Base-by-base conservation (phyloP, 1,140 invertebrate genomes). In the Holotrichia oblita region DNA sequence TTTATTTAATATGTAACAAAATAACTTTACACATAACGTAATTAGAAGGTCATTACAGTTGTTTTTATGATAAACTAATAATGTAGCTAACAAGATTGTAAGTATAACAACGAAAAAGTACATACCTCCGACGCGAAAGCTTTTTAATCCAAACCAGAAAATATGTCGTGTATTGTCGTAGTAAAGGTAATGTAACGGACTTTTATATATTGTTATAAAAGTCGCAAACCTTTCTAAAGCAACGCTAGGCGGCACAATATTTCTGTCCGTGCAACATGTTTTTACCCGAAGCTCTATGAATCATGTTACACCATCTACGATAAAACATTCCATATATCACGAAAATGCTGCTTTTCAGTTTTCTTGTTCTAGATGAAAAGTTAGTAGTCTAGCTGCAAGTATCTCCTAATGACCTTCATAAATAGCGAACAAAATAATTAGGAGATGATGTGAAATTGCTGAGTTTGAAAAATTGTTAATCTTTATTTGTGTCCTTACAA, bases 131-230 rank as follows among this genome's bases (percentile, higher is more conserved):
- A 4, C 12, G 14, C 17, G 61, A 22, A 24, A 8, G 61, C 61
- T 69, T 69, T 69, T 69, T 69, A 69, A 69, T 69, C 61, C 12
- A 34, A 34, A 34, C 61, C 22, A 34, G 9, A 69, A 34, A 69
- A 27, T 69, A 69, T 34, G 27, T 69, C 61, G 61, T 40, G n/a
- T 7, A 74, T 27, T 12, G 34, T 22, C 73, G 40, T 40, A 74
- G 41, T 74, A 74, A 74, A 41, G 73, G 34, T 74, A 41, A 40
- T 74, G 73, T 44, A 74, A 74, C 40, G 34, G 73, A 74, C 73
- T 41, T 80, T 73, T 80, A 80, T 80, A 77, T 77, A 77, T 80
- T 80, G 76, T 80, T 80, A 80, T 80, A 80, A 80, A 80, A 80
- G 79, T 80, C 79, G 73, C 79, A 80, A 80, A 80, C 76, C 79